Evolutionary conservation across 2,797 vertebrate genomes (phyloP).

Genomic region (Lutjanus campechanus): DNA sequence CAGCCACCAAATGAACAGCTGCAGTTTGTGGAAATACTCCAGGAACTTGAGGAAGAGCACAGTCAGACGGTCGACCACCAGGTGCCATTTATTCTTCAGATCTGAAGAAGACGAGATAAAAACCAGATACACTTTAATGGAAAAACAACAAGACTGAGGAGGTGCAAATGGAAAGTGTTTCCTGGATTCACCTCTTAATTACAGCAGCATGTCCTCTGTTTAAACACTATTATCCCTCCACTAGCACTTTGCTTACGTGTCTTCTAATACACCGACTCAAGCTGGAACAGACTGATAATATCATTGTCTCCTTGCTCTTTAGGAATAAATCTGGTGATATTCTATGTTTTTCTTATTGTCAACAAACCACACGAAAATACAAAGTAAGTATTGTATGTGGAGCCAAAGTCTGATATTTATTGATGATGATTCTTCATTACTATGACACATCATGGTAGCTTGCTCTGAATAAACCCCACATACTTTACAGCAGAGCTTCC

Average conservation of each 20-base stretch:
- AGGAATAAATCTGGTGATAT: background rate
- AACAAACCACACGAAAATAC: background rate
- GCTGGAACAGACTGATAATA: background rate
- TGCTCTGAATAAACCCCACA: background rate
- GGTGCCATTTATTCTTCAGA: constrained; percentile 96
- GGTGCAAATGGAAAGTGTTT: constrained; percentile 18
- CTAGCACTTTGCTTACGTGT: background rate
- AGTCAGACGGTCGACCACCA: constrained; percentile 96
- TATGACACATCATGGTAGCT: background rate
- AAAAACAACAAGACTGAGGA: constrained; percentile 22
- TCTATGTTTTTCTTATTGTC: background rate
- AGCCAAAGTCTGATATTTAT: background rate
- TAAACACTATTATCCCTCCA: constrained; percentile 6
- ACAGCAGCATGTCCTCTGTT: constrained; percentile 12
- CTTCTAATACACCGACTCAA: constrained; percentile 2
- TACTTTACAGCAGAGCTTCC: background rate
- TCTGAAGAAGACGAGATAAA: constrained; percentile 81
- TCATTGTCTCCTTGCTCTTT: background rate
- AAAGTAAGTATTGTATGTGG: background rate
- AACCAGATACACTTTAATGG: constrained; percentile 18
- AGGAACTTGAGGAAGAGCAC: constrained; percentile 97
- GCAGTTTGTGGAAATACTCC: constrained; percentile 97
- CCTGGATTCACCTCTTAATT: constrained; percentile 18
- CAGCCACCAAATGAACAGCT: constrained; percentile 98
- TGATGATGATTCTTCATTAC: background rate